Evolutionary conservation across 2,888 invertebrate genomes (phyloP).

Genomic region (Galerucella nymphaeae): DNA sequence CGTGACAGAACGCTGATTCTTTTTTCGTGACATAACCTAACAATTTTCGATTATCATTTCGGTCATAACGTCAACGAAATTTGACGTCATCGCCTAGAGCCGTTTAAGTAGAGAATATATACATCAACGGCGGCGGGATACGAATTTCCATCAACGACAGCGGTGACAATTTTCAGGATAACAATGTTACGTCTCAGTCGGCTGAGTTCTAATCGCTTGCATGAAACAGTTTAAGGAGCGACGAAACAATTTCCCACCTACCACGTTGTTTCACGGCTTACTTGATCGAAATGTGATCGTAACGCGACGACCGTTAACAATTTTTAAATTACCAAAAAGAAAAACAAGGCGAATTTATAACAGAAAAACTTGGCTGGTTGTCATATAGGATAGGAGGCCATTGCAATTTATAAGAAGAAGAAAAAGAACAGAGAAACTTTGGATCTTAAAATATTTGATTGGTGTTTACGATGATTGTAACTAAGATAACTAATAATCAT

Average conservation of each 20-base stretch:
- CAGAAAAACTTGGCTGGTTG: too few relatives aligned
- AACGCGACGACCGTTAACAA: constrained; percentile 52
- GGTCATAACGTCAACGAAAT: constrained; percentile 17
- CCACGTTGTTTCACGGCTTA: constrained; percentile 64
- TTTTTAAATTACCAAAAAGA: constrained; percentile 45
- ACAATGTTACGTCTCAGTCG: constrained; percentile 63
- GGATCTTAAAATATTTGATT: neutral
- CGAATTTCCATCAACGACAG: constrained; percentile 51
- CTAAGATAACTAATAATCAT: constrained; percentile 37
- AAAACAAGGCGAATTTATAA: constrained; percentile 9
- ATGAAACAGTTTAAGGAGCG: constrained; percentile 65
- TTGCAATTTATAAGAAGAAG: too few relatives aligned
- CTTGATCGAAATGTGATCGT: constrained; percentile 58
- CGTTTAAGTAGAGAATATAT: constrained; percentile 34
- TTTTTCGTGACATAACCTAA: neutral
- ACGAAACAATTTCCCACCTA: constrained; percentile 64
- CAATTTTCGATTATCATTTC: constrained; percentile 6
- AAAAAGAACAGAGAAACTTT: too few relatives aligned
- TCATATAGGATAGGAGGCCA: too few relatives aligned
- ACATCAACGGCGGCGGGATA: constrained; percentile 32
- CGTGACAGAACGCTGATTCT: too few relatives aligned
- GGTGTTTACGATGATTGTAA: constrained; percentile 15
- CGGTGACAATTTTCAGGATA: constrained; percentile 56
- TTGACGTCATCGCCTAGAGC: constrained; percentile 24
- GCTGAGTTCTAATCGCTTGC: constrained; percentile 64